These are phyloP conservation scores for Centrocercus urophasianus DNA, from an alignment of 2,113 vertebrate species.

Conservation along the genomic window DNA sequence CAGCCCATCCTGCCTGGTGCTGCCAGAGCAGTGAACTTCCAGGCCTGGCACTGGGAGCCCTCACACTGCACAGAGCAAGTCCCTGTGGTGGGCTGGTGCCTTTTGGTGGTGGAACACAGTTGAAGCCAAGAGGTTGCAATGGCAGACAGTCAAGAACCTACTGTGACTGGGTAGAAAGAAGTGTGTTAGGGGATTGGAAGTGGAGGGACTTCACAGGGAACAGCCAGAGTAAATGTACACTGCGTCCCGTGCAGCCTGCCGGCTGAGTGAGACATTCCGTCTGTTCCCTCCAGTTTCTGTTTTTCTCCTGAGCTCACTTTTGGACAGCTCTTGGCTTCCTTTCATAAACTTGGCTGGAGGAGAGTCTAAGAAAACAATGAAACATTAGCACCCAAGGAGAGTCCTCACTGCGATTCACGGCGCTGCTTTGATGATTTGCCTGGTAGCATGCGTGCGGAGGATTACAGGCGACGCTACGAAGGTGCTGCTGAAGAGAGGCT, in stretches of 20 bases:
- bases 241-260: background rate
- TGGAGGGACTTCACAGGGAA: background rate
- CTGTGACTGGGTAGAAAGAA: background rate
- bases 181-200: accelerated
- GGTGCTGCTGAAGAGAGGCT: constrained; percentile 7
- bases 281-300: background rate
- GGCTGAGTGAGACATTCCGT: accelerated
- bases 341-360: background rate
- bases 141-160: background rate
- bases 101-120: background rate
- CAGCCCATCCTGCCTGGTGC: background rate
- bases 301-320: background rate
- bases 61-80: background rate
- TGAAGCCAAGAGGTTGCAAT: background rate
- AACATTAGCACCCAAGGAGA: constrained; percentile 14
- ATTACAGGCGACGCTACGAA: background rate
- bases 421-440: constrained; percentile 32
- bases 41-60: background rate
- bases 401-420: background rate
- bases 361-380: background rate
- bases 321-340: background rate
- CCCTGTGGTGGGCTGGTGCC: background rate
- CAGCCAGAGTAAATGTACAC: background rate
- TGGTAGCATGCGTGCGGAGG: background rate
- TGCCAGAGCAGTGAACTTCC: background rate